These are phyloP conservation scores for Takifugu bimaculatus DNA, from an alignment of 2,113 vertebrate species.

Conservation along the genomic window DNA sequence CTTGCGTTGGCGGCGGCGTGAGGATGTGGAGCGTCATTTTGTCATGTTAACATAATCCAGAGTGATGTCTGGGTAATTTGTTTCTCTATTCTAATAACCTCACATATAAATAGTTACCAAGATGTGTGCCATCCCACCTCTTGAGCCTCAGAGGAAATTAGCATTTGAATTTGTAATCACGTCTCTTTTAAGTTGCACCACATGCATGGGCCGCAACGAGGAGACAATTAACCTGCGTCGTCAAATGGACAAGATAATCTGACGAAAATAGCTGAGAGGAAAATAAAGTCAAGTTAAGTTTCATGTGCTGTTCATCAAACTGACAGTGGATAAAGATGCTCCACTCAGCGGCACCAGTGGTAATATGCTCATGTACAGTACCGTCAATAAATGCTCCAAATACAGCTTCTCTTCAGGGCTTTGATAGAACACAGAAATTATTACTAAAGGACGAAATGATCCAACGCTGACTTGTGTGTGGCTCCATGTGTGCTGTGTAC, in stretches of 20 bases:
- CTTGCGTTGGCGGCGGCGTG: constrained; percentile 16
- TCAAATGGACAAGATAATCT: constrained; percentile 60
- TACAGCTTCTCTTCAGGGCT: not conserved
- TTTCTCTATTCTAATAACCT: constrained; percentile 69
- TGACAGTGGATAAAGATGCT: constrained; percentile 22
- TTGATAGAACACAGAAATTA: too few species aligned
- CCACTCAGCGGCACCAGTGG: constrained; percentile 22
- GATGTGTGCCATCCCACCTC: constrained; percentile 57
- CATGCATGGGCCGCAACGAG: constrained; percentile 51
- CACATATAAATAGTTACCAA: constrained; percentile 65
- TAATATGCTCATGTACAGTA: constrained; percentile 13
- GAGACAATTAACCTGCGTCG: constrained; percentile 71
- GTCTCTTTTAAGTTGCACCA: constrained; percentile 68
- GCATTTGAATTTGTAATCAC: constrained; percentile 71
- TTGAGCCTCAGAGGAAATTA: constrained; percentile 67
- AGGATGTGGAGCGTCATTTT: constrained; percentile 25
- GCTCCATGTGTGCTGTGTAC: too few species aligned
- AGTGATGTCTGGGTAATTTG: constrained; percentile 73
- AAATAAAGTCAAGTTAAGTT: constrained; percentile 62
- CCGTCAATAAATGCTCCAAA: constrained; percentile 3
- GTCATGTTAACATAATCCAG: constrained; percentile 69
- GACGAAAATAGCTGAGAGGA: constrained; percentile 62
- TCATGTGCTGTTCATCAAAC: constrained; percentile 49
- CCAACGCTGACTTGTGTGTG: too few species aligned
- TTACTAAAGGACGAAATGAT: too few species aligned